Evolutionary conservation across 2,888 invertebrate species (phyloP).

Genomic region (Hydrotaea cyrtoneurina): DNA sequence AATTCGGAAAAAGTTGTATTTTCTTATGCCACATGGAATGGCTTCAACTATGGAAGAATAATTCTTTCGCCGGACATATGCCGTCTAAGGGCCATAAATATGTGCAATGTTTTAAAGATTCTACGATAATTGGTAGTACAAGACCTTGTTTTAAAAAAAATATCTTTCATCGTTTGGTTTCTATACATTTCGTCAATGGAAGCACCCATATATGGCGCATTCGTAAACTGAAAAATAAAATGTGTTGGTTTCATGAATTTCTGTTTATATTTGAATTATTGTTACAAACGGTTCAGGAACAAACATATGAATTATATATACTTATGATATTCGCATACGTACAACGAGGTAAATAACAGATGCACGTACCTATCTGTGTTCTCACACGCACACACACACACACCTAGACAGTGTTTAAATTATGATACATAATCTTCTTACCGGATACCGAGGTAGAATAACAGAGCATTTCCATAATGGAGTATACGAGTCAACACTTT

Average conservation of each 20-base stretch:
- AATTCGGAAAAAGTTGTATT: too few species aligned
- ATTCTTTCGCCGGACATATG: too few species aligned
- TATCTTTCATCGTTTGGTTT: too few species aligned
- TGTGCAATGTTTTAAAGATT: too few species aligned
- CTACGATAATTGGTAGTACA: too few species aligned
- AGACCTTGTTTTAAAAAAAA: too few species aligned
- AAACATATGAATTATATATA: conserved; percentile 48
- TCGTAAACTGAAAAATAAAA: conserved; percentile 1
- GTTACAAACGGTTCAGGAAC: conserved; percentile 43
- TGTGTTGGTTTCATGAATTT: conserved; percentile 42
- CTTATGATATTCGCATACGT: neutral
- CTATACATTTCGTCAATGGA: too few species aligned
- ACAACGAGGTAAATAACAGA: neutral
- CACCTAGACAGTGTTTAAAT: conserved; percentile 32
- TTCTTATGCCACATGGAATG: too few species aligned
- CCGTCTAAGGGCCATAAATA: too few species aligned
- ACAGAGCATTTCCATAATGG: neutral
- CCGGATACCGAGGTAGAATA: conserved; percentile 13
- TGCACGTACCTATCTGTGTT: neutral
- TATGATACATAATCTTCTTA: conserved; percentile 50
- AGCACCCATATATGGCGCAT: neutral
- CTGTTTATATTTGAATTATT: conserved; percentile 48
- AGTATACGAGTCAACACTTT: neutral
- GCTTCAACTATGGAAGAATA: too few species aligned
- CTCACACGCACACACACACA: conserved; percentile 21